Evolutionary conservation across 2,113 vertebrate genomes (phyloP).

Genomic region (Hemiprocne comata): DNA sequence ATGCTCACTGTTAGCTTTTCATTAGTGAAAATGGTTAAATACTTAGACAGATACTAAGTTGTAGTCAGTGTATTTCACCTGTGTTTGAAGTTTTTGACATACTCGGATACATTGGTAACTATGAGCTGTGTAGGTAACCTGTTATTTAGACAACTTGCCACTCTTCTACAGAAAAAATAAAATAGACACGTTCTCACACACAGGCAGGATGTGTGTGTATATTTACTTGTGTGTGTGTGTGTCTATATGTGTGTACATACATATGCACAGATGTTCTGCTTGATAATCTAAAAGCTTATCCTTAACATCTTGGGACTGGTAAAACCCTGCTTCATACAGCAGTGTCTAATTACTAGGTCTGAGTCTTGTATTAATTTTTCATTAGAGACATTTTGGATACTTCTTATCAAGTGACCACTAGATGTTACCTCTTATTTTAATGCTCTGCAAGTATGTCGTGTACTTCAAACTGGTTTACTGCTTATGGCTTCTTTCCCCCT

Average conservation of each 20-base stretch:
- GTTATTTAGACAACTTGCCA: neutral
- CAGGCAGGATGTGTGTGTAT: no score
- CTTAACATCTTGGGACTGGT: neutral
- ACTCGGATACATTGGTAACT: neutral
- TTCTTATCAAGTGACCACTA: neutral
- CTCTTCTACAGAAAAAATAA: neutral
- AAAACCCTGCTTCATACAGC: neutral
- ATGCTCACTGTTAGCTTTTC: neutral
- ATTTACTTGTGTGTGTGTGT: neutral
- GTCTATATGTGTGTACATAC: rapidly evolving
- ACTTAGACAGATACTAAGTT: neutral
- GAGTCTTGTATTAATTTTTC: neutral
- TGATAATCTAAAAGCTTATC: neutral
- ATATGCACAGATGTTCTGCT: neutral
- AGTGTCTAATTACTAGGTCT: neutral
- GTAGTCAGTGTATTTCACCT: neutral
- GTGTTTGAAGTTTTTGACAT: neutral
- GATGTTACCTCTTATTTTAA: neutral
- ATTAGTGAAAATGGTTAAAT: neutral
- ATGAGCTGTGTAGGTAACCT: neutral
- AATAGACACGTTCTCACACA: neutral
- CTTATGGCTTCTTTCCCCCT: neutral
- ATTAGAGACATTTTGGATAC: neutral
- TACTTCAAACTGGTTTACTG: neutral
- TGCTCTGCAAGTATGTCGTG: neutral